Base-by-base conservation (phyloP, 2,888 invertebrate species). In the Elegia similella region DNA sequence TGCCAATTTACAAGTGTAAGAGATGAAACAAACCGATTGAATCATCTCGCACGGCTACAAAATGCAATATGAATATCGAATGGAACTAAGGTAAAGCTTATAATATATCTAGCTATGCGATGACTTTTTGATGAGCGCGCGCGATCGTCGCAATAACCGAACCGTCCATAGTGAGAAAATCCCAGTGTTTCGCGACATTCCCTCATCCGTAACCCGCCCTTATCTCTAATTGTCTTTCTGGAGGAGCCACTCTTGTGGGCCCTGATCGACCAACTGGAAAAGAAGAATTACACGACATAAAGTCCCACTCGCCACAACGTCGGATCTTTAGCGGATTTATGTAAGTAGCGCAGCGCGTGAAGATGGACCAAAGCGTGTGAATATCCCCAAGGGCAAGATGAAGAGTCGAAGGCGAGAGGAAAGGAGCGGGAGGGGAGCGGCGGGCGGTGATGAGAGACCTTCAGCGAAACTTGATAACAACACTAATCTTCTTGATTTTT, bases 241-340 rank as follows among this genome's bases (percentile, higher is more conserved):
- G 87, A 91, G 82, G 83, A 91, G 90, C 91, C 91, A 91, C 88
- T 91, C 91, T 89, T 90, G 89, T 86, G 88, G 88, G 83, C 89
- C 91, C 90, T 91, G 91, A 89, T 91, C 91, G 88, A 91, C 90
- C 90, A 91, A 86, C 90, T 91, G 90, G 86, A 91, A 91, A 90
- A 91, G 89, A 91, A 90, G 88, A 90, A 90, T 76, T 77, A 79
- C 87, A 90, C 82, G 89, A 87, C 87, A 88, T 90, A 84, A 82
- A 89, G 87, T 88, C 89, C 88, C 88, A 83, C 83, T 88, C 86
- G 88, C 86, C 88, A 86, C 80, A 84, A 76, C 69, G 76, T 74
- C 72, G 72, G 72, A 73, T 73, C 76, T 78, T 79, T 80, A 84
- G 84, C 86, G 81, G 77, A 75, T 65, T 78, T 80, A 83, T 86